Evolutionary conservation across 1,140 invertebrate species (phyloP), one percentile per base, ranked within the genome.

Genomic region (Wiebesia pumilae): DNA sequence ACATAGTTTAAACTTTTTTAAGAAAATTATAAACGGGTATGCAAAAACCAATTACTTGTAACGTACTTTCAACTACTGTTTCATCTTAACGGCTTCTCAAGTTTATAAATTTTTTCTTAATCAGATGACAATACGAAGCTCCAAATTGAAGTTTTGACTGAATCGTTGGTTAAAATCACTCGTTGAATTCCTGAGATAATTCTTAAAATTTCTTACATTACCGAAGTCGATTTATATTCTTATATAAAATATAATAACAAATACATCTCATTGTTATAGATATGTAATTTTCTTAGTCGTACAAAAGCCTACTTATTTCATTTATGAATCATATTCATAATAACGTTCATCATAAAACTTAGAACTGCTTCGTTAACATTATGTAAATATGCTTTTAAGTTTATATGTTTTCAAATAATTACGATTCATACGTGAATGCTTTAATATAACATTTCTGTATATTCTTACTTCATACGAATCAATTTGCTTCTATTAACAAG

Each of bases 391-490:
- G 3, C 19, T 69, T 43, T 75, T 75, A 40, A 40, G 24, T 43
- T 24, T 75, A 43, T 40, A 75, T 40, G 35, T 69, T 51, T 12
- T 51, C 7, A 80, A 75, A 62, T 73, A 38, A n/a, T 30, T 81
- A 81, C 81, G 16, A 77, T 77, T 65, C 54, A 77, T 65, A 9
- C 10, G 30, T 4, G n/a, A 54, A 84, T 40, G 16, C 24, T 58
- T 73, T 79, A 65, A 47, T 79, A n/a, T 79, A 71, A 80, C 47
- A 73, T 47, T 81, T 87, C 65, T 81, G 75, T 84, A 87, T 83
- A 71, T 87, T 80, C 80, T 62, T 62, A 83, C 81, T 84, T 84
- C 82, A 88, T 84, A 78, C 54, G 24, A 85, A 88, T 88, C 73
- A 83, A 81, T 81, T 67, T 79, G 65, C 14, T 30, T 62, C n/a